Evolutionary conservation across 2,888 invertebrate species (phyloP), one percentile per base, ranked within the genome.

Genomic region (Agrochola circellaris): DNA sequence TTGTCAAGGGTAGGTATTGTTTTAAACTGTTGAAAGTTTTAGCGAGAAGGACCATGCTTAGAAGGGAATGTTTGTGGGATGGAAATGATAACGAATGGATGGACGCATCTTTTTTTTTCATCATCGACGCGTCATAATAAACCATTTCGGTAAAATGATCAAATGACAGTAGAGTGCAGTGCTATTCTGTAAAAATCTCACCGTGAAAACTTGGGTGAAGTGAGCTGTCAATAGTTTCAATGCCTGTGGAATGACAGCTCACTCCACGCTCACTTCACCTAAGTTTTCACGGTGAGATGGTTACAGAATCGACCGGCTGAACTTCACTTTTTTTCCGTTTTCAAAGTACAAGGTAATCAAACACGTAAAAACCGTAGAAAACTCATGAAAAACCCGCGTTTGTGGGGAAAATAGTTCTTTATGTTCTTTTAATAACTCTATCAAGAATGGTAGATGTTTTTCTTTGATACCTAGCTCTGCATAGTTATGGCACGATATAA

Each of bases 401-500:
- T 7, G 17, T 42, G 6, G 2, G 15, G 20, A 77, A 64, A 38
- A 23, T 34, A 34, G 20, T 9, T 34, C 38, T 61, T 48, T 7
- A 45, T 7, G 30, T n/a, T 26, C 5, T 54, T 58, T 61, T 30
- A 56, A 30, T 42, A 65, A 60, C 26, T 45, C 54, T 38, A 54
- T 61, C 20, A 58, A 30, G 13, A 38, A 64, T 42, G 30, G 20
- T 23, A 58, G n/a, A 64, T 51, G 4, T 13, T 58, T n/a, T 45
- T 64, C 17, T 38, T 80, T 66, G 30, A 58, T 30, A 45, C 54
- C 20, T 51, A 58, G 56, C 58, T 79, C 45, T 56, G 68, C 79
- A 73, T 82, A 75, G 48, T 61, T 65, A 79, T 69, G 20, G 45
- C 73, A 48, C 26, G 34, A 62, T 61, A 70, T 84, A 75, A 84